Evolutionary conservation across 2,888 invertebrate species (phyloP).

Genomic region (Scaeva pyrastri): DNA sequence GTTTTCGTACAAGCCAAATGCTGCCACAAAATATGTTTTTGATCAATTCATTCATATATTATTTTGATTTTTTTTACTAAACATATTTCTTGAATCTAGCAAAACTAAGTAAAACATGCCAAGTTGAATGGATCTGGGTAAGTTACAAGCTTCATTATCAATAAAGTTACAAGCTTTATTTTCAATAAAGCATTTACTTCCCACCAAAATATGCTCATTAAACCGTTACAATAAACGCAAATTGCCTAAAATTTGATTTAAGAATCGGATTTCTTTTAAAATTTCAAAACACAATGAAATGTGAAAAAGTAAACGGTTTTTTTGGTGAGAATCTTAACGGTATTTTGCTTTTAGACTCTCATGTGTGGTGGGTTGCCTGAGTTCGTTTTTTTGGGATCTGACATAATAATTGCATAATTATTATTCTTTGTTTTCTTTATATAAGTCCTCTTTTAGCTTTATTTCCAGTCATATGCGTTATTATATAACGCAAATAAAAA

Average conservation of each 20-base stretch:
- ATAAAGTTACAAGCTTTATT: no score
- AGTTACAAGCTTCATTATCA: constrained; percentile 61
- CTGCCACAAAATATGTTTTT: constrained; percentile 62
- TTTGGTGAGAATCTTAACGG: constrained; percentile 26
- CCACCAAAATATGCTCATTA: constrained; percentile 16
- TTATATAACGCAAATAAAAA: constrained; percentile 40
- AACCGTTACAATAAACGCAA: constrained; percentile 28
- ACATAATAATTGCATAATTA: constrained; percentile 21
- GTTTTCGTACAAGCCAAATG: constrained; percentile 53
- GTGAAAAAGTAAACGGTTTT: constrained; percentile 44
- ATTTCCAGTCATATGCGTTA: constrained; percentile 26
- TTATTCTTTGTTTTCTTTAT: constrained; percentile 31
- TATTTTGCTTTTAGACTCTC: constrained; percentile 40
- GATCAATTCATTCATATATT: constrained; percentile 23
- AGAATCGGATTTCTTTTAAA: constrained; percentile 34
- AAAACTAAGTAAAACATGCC: constrained; percentile 11
- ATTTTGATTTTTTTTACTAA: not conserved
- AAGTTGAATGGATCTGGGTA: constrained; percentile 66
- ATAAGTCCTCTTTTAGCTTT: constrained; percentile 24
- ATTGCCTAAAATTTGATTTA: constrained; percentile 41
- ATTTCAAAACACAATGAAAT: constrained; percentile 30
- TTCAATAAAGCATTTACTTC: not conserved
- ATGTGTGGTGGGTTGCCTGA: constrained; percentile 26
- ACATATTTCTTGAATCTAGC: constrained; percentile 46
- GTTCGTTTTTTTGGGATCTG: constrained; percentile 42